A percentile compares a stretch with the other conserved stretches of the same genome.
phyloP scores from a whole-genome alignment of 2,113 vertebrate species.

The Hystrix cristata region DNA sequence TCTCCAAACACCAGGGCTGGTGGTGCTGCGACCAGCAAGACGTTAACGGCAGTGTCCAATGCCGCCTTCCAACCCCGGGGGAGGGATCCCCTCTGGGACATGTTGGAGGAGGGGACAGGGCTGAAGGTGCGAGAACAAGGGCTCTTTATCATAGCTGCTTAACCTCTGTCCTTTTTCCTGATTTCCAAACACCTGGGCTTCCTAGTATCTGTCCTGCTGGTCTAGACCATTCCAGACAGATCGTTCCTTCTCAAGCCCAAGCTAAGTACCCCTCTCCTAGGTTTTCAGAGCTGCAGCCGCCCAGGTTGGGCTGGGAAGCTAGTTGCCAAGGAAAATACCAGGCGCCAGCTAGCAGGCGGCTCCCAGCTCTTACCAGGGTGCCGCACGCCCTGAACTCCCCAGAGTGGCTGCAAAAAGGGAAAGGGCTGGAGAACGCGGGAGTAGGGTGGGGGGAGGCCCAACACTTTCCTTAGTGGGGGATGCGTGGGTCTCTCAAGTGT shows the following conservation, averaged over 20 bases:
- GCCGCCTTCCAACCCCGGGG: background rate
- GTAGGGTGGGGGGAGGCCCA: background rate
- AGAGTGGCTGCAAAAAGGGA: conserved; percentile 54
- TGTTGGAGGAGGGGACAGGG: background rate
- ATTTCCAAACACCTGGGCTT: conserved; percentile 70
- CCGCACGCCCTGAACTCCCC: conserved; percentile 65
- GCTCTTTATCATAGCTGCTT: conserved; percentile 44
- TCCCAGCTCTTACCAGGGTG: conserved; percentile 60
- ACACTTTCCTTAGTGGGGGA: conserved; percentile 16
- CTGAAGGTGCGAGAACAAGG: conserved; percentile 66
- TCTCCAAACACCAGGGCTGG: conserved; percentile 42
- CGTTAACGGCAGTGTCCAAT: background rate
- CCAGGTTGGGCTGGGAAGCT: conserved; percentile 68
- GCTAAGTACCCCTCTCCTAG: background rate
- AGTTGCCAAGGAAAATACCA: conserved; percentile 81
- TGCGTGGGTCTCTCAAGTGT: conserved; percentile 64
- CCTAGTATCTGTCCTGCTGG: background rate
- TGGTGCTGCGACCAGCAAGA: background rate
- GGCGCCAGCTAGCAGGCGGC: conserved; percentile 75
- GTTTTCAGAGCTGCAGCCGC: conserved; percentile 45
- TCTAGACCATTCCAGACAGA: background rate
- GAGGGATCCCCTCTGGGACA: background rate
- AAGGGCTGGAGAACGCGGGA: background rate
- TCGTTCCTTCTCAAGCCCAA: background rate
- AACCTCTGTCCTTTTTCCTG: background rate